Evolutionary conservation across 2,888 invertebrate genomes (phyloP).

Genomic region (Dynastes tityus): DNA sequence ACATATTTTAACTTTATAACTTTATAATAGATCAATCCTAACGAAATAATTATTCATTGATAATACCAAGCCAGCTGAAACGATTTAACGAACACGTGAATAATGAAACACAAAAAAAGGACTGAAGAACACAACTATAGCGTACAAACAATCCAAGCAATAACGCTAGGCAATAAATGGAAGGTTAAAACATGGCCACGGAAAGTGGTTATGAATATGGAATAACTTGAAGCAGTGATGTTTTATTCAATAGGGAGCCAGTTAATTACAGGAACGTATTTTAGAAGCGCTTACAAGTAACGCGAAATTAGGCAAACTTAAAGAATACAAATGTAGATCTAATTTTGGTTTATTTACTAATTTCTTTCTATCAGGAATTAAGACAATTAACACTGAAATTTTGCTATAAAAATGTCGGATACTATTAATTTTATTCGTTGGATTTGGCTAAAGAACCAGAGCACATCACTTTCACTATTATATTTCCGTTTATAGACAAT

Average conservation of each 20-base stretch:
- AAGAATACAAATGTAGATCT: constrained; percentile 6
- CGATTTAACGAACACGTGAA: constrained; percentile 1
- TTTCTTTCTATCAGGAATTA: not conserved
- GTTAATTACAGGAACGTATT: constrained; percentile 32
- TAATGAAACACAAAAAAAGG: constrained; percentile 13
- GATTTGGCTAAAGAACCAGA: too few relatives aligned
- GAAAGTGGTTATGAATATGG: constrained; percentile 38
- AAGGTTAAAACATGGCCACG: constrained; percentile 18
- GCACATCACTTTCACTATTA: too few relatives aligned
- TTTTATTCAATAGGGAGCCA: constrained; percentile 39
- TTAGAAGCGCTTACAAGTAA: constrained; percentile 25
- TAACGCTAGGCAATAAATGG: constrained; percentile 26
- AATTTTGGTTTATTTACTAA: not conserved
- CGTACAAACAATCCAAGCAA: constrained; percentile 14
- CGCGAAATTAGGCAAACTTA: not conserved
- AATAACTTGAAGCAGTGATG: constrained; percentile 33
- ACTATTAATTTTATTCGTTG: too few relatives aligned
- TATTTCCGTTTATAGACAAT: too few relatives aligned
- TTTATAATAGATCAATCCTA: constrained; percentile 1
- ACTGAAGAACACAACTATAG: not conserved
- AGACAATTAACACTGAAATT: too few relatives aligned
- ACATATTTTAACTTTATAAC: not conserved
- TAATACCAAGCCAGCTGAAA: constrained; percentile 4
- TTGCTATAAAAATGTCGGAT: too few relatives aligned
- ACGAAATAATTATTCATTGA: constrained; percentile 18